Percentiles rank a stretch among this genome's conserved stretches.
Conservation (phyloP, 2,888 invertebrate genomes). For the Diachrysia chrysitis region DNA sequence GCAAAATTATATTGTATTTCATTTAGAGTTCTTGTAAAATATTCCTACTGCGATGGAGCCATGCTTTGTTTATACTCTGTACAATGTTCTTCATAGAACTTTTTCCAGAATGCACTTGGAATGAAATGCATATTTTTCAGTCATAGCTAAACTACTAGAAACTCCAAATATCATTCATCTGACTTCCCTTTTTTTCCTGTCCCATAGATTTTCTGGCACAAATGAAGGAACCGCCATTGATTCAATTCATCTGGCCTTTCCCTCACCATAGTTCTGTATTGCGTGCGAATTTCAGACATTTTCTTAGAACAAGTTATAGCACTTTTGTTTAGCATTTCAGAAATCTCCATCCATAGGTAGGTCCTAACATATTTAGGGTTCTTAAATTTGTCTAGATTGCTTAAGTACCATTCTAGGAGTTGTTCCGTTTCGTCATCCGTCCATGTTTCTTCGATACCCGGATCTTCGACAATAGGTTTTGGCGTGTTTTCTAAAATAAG, state of each 20-base stretch:
- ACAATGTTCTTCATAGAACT: too few relatives aligned
- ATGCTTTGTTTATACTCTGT: too few relatives aligned
- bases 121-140: background rate
- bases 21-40: too few relatives aligned
- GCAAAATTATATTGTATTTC: too few relatives aligned
- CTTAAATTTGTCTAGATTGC: slow-evolving; percentile 83
- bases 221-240: slow-evolving; percentile 77
- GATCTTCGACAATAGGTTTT: slow-evolving; percentile 57
- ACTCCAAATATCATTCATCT: background rate
- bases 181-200: slow-evolving; percentile 74
- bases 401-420: slow-evolving; percentile 80
- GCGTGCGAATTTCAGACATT: slow-evolving; percentile 81
- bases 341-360: slow-evolving; percentile 82
- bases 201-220: slow-evolving; percentile 85
- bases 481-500: slow-evolving; percentile 65
- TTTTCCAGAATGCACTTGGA: too few relatives aligned
- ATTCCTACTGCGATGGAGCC: too few relatives aligned
- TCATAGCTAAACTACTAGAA: background rate
- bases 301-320: slow-evolving; percentile 81
- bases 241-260: slow-evolving; percentile 71
- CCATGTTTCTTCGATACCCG: slow-evolving; percentile 68
- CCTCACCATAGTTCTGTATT: slow-evolving; percentile 79
- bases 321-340: slow-evolving; percentile 75
- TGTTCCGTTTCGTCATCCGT: slow-evolving; percentile 75
- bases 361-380: slow-evolving; percentile 81